phyloP scores from a whole-genome alignment of 1,140 invertebrate species.

The Pygmarrhopalites habei region DNA sequence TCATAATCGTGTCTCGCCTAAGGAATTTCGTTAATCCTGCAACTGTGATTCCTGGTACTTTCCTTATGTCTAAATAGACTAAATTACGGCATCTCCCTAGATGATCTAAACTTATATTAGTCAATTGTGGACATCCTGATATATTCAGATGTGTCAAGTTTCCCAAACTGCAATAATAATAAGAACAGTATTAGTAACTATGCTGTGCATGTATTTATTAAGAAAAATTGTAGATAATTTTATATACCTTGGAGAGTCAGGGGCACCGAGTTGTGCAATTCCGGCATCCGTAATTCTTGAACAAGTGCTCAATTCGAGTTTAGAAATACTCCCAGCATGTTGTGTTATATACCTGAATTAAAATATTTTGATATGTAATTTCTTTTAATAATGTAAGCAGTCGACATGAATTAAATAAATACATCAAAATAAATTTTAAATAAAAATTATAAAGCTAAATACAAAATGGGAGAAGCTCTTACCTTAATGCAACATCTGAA shows the following conservation, averaged over 20 bases:
- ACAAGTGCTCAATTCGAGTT: slow-evolving; percentile 75
- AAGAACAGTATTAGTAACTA: too few relatives aligned
- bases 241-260: slow-evolving; percentile 55
- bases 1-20: too few relatives aligned
- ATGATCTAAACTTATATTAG: slow-evolving; percentile 71
- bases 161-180: slow-evolving; percentile 50
- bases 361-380: too few relatives aligned
- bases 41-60: slow-evolving; percentile 65
- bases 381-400: not conserved
- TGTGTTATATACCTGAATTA: slow-evolving; percentile 62
- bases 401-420: not conserved
- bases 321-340: slow-evolving; percentile 62
- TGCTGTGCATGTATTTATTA: too few relatives aligned
- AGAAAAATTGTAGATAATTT: too few relatives aligned
- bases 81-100: slow-evolving; percentile 59
- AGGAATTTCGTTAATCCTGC: slow-evolving; percentile 71
- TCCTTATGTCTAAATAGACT: slow-evolving; percentile 61
- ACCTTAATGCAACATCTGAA: slow-evolving; percentile 68
- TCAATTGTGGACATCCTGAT: slow-evolving; percentile 71
- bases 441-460: not conserved
- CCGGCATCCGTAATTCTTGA: slow-evolving; percentile 79
- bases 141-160: slow-evolving; percentile 62
- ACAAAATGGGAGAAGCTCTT: slow-evolving; percentile 3
- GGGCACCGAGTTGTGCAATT: slow-evolving; percentile 69
- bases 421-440: not conserved